Percentiles rank a stretch among this genome's conserved stretches.
Conservation (phyloP, 1,140 invertebrate genomes). For the Carcinoscorpius rotundicauda region DNA sequence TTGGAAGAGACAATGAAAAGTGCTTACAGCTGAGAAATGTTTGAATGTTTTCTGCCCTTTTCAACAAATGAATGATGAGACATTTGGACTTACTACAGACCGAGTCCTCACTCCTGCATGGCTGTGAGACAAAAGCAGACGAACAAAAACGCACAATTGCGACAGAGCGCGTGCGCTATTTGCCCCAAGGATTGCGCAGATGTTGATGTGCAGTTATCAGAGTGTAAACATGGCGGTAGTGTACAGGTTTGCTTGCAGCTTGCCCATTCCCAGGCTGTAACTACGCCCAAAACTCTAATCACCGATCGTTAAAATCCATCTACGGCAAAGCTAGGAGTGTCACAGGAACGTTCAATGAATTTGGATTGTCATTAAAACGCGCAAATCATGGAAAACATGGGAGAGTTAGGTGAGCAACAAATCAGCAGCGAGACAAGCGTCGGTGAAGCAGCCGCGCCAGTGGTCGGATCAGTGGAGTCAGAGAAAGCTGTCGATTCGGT, state of each 20-base stretch:
- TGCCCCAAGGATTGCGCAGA: background rate
- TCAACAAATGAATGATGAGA: no score
- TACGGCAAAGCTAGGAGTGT: conserved; percentile 1
- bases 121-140: background rate
- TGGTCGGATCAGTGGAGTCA: conserved; percentile 15
- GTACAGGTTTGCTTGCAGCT: conserved; percentile 26
- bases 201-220: conserved; percentile 3
- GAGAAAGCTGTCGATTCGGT: conserved; percentile 7
- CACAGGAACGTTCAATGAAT: conserved; percentile 17
- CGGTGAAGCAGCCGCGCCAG: background rate
- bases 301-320: conserved; percentile 11
- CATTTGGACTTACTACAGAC: background rate
- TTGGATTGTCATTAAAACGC: conserved; percentile 16
- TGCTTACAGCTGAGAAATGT: background rate
- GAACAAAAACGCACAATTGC: background rate
- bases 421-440: conserved; percentile 23
- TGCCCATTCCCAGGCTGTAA: conserved; percentile 31
- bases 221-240: conserved; percentile 30
- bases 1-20: background rate
- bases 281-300: conserved; percentile 21
- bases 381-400: conserved; percentile 36
- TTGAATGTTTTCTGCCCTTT: background rate
- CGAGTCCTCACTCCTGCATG: background rate
- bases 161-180: background rate
- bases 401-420: conserved; percentile 36